A percentile compares a stretch with the other conserved stretches of the same genome.
phyloP scores from a whole-genome alignment of 2,797 vertebrate species.

The Lateolabrax maculatus region DNA sequence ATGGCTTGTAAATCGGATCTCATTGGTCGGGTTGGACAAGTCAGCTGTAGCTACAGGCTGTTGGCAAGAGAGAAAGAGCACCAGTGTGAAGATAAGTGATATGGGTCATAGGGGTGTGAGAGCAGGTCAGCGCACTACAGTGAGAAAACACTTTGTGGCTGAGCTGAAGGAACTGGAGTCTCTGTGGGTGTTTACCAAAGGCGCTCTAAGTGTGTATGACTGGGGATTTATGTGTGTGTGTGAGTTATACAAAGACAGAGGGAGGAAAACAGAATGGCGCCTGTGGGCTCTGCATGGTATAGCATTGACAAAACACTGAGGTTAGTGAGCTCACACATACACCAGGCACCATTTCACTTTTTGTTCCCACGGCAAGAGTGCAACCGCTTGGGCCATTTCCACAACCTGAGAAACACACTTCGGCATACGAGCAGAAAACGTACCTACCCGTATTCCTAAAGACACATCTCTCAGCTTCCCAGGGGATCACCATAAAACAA shows the following conservation, averaged over 20 bases:
- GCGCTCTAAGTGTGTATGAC: not conserved
- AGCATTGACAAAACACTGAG: slow-evolving; percentile 66
- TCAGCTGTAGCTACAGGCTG: slow-evolving; percentile 37
- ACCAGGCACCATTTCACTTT: slow-evolving; percentile 44
- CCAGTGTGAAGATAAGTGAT: slow-evolving; percentile 42
- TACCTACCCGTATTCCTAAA: slow-evolving; percentile 4
- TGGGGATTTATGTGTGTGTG: slow-evolving; percentile 33
- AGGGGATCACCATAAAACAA: slow-evolving; percentile 12
- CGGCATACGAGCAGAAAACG: not conserved
- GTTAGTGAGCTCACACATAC: slow-evolving; percentile 51
- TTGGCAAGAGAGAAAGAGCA: slow-evolving; percentile 20
- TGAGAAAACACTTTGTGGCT: slow-evolving; percentile 49
- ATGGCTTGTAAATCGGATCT: slow-evolving; percentile 42
- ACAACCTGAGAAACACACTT: slow-evolving; percentile 19
- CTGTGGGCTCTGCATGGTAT: slow-evolving; percentile 56
- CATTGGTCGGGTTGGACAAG: slow-evolving; percentile 29
- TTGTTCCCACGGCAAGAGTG: slow-evolving; percentile 50
- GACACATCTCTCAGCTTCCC: slow-evolving; percentile 9
- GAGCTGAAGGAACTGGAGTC: slow-evolving; percentile 28
- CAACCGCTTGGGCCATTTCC: slow-evolving; percentile 25
- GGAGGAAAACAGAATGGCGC: slow-evolving; percentile 53
- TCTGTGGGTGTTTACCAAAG: slow-evolving; percentile 48
- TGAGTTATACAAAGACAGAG: slow-evolving; percentile 32
- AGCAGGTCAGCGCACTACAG: slow-evolving; percentile 55
- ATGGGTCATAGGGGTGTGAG: slow-evolving; percentile 61